Evolutionary conservation across 1,140 invertebrate species (phyloP), one percentile per base, ranked within the genome.

Genomic region (Chironomus striatipennis): DNA sequence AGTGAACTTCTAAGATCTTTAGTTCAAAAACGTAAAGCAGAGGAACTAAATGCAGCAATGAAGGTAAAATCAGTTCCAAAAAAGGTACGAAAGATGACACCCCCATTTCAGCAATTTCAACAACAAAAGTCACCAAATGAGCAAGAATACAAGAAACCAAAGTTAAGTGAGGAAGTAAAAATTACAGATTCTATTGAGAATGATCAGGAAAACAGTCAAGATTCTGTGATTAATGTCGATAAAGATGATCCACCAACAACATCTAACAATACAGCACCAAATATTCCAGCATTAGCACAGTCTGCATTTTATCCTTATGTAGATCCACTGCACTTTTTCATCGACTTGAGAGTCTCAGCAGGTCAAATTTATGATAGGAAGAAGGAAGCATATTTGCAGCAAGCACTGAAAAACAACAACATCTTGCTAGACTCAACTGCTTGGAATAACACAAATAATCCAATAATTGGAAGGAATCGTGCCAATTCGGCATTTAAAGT

Each of bases 151-250:
- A 70, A 70, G 6, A 70, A 70, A 12, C 65, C 17, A 70, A 70
- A 70, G 20, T 70, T 70, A 6, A 70, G 18, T 12, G 65, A 70
- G 9, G 65, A 70, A 5, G 65, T 20, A 18, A 12, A 7, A 20
- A 20, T 2, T 7, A 17, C 9, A 7, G 65, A 70, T 18, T 18
- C 18, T 18, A 20, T n/a, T 57, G 47, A 70, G 6, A 70, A 70
- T 70, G 17, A 18, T 8, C 65, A 18, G 20, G 65, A 70, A 70
- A 70, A 70, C 10, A 70, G 65, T 21, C 65, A 70, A 70, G 65
- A 70, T 70, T 70, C 65, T 20, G 65, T 70, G 17, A 70, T 70
- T 18, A 70, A 70, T 70, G 65, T 70, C 18, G 65, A 70, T 18
- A 70, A 70, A 12, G 65, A 70, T 20, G 65, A 70, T 70, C 20